Evolutionary conservation across 2,113 vertebrate genomes (phyloP), one percentile per base, ranked within the genome.

Genomic region (Tychaedon coryphoeus): DNA sequence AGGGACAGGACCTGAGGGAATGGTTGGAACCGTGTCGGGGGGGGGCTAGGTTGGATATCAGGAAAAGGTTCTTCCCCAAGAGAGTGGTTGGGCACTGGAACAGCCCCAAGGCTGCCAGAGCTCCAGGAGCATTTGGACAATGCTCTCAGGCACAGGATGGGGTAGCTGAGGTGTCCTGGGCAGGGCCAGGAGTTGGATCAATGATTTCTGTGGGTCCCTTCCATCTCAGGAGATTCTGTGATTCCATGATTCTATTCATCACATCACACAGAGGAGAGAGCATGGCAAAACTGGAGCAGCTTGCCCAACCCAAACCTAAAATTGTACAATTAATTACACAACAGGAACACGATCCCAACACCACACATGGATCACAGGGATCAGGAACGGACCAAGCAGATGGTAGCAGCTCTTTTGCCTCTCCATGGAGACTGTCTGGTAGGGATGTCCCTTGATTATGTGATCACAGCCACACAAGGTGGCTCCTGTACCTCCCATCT

Each of bases 141-240:
- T 0, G 0, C n/a, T 6, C 53, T 31, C 38, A 81, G 61, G 53
- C 8, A 54, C 17, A 26, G 25, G 31, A 7, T 34, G 62, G 1
- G 4, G 54, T 48, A 34, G 11, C 9, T 14, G 40, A n/a, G 61
- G 18, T 47, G 54, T 54, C 28, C 5, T 26, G 14, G 19, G 78
- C 54, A 69, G n/a, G 9, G 5, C 29, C 53, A 67, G 5, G 6
- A 12, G 14, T 5, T 14, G 45, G 38, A 53, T 22, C 17, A 12
- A 5, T 22, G 61, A 23, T 10, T 6, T 56, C 20, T 25, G 8
- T 38, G 28, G 7, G 1, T 31, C 9, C 4, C 22, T 56, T 62
- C 22, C 12, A 56, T 3, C 25, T 36, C 34, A 36, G 34, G 26
- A 33, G 9, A 34, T 19, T 42, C 40, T 56, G 34, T 62, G 29